Percentiles rank a stretch among this genome's conserved stretches.
Evolutionary conservation across 2,888 invertebrate genomes (phyloP).

Genomic region (Nasonia oneida): DNA sequence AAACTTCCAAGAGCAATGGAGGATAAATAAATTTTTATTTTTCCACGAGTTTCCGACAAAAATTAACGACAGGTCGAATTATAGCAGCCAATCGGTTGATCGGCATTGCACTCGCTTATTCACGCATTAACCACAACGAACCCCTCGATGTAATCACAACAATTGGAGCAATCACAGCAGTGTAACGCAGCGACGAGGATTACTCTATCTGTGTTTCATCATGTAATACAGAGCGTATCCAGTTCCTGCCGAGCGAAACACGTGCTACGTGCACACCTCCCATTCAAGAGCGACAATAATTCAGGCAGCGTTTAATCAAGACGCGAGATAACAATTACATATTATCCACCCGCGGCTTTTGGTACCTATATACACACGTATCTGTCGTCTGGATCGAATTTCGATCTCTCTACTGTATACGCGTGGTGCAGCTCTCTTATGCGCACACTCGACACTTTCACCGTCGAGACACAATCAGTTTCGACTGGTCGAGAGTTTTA

Average conservation of each 20-base stretch:
- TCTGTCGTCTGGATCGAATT: conserved; percentile 7
- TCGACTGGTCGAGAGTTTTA: conserved; percentile 10
- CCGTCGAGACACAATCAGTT: conserved; percentile 13
- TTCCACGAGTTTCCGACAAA: not conserved
- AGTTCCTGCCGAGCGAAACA: not conserved
- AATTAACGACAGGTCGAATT: too few species aligned
- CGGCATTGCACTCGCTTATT: too few species aligned
- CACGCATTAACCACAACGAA: not conserved
- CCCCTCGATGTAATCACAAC: not conserved
- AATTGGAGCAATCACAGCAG: not conserved
- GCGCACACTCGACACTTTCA: conserved; percentile 37
- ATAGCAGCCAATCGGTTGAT: too few species aligned
- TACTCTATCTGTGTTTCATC: conserved; percentile 8
- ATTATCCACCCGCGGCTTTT: conserved; percentile 17
- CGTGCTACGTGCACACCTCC: not conserved
- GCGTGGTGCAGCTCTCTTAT: not conserved
- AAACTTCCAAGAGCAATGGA: not conserved
- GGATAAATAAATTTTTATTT: not conserved
- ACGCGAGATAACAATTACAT: conserved; percentile 27
- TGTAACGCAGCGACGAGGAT: not conserved
- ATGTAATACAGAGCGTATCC: not conserved
- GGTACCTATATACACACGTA: not conserved
- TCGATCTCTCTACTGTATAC: not conserved
- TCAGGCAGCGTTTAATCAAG: conserved; percentile 6
- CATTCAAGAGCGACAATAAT: not conserved